Evolutionary conservation across 2,797 vertebrate genomes (phyloP), one percentile per base, ranked within the genome.

Genomic region (Odontamblyopus rebecca): DNA sequence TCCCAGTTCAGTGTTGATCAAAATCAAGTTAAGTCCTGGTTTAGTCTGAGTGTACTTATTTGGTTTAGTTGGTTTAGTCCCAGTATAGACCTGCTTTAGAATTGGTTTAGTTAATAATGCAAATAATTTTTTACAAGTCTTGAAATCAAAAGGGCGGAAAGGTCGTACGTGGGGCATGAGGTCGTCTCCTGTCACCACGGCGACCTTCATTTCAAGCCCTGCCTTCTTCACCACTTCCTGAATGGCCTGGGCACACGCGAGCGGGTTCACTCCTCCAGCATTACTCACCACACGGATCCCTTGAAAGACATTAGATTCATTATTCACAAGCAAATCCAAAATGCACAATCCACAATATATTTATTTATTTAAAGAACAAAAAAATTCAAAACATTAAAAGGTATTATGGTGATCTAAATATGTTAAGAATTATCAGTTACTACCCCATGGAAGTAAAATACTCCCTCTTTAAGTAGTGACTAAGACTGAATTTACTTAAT

Each of bases 201-300:
- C 95, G 50, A 96, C 94, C 90, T 95, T 97, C 51, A 96, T 79
- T 61, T 95, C 89, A 15, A 97, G 82, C 6, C 93, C 93, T 0
- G 94, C 93, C 81, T 95, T 96, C 81, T 87, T 92, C 53, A 95
- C 77, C 13, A 94, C 90, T 62, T 95, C 93, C 83, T 92, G 91
- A 75, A 96, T 91, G 71, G 95, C 93, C 11, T 88, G 88, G 0
- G 94, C 95, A 59, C 96, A 97, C 5, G 93, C 91, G 8, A 94
- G 89, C 0, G 96, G 96, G 86, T 95, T 96, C 67, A 96, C 90
- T 0, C 95, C 96, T 0, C 95, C 95, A 0, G 95, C 96, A 8
- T 96, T 96, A 69, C 95, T 96, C 71, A 97, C 79, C 50, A 96
- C 90, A 35, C 93, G 95, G 41, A 97, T 91, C 71, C 96, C 96